A percentile compares a stretch with the other conserved stretches of the same genome.
Conservation (phyloP, 2,113 vertebrate genomes). For the Sinocyclocheilus grahami region DNA sequence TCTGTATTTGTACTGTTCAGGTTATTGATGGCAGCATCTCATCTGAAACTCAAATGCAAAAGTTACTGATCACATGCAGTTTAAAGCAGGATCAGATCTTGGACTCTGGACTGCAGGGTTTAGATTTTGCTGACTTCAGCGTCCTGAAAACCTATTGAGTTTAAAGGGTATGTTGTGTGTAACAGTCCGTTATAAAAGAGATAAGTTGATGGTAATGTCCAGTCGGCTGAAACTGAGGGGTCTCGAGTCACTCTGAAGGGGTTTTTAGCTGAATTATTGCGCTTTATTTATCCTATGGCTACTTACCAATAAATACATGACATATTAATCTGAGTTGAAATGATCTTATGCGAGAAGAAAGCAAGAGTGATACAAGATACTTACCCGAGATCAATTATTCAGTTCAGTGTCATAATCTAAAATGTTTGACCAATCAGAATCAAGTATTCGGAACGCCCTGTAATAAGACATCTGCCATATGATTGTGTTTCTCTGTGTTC, state of each 20-base stretch:
- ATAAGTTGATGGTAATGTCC: neutral
- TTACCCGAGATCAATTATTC: too few relatives aligned
- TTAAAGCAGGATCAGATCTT: slow-evolving; percentile 47
- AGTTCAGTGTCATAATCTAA: too few relatives aligned
- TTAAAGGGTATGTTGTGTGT: neutral
- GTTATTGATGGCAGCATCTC: slow-evolving; percentile 8
- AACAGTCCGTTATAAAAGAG: neutral
- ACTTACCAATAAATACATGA: neutral
- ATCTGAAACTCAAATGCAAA: slow-evolving; percentile 35
- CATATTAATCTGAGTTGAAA: neutral
- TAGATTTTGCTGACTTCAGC: neutral
- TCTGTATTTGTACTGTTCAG: neutral
- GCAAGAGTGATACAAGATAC: too few relatives aligned
- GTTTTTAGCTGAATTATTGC: neutral
- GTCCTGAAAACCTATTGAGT: neutral
- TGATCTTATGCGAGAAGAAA: neutral
- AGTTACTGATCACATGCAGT: slow-evolving; percentile 10
- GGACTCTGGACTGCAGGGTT: slow-evolving; percentile 50
- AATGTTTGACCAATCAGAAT: neutral
- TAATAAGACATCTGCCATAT: too few relatives aligned
- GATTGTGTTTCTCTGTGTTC: neutral
- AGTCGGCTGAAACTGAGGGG: neutral
- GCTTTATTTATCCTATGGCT: neutral
- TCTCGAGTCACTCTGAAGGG: neutral
- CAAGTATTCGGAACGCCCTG: too few relatives aligned